These are phyloP conservation scores for Agrenia bidenticulata DNA, from an alignment of 2,888 invertebrate species.

Conservation along the genomic window DNA sequence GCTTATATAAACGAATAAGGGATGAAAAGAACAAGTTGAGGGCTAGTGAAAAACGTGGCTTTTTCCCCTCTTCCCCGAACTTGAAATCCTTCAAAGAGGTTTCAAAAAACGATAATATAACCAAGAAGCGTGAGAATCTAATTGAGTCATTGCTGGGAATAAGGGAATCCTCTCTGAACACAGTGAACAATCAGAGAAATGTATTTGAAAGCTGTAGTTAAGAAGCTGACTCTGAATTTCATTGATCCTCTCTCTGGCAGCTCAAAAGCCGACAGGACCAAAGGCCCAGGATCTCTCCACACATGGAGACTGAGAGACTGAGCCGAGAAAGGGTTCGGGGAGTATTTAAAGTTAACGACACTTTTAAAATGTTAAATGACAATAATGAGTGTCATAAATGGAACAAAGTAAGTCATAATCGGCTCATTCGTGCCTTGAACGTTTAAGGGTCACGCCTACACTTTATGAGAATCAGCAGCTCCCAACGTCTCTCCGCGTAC, in stretches of 20 bases:
- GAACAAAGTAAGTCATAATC: constrained; percentile 10
- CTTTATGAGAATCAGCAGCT: too few species aligned
- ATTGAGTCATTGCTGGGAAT: constrained; percentile 24
- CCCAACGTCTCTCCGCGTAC: too few species aligned
- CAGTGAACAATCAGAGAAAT: too few species aligned
- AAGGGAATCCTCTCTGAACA: too few species aligned
- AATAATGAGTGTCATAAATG: constrained; percentile 11
- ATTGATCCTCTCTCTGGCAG: too few species aligned
- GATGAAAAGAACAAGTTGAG: too few species aligned
- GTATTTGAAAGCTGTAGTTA: too few species aligned
- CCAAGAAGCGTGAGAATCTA: constrained; percentile 27
- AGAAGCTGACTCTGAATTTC: too few species aligned
- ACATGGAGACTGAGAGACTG: too few species aligned
- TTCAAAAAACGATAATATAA: constrained; percentile 4
- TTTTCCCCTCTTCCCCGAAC: not conserved
- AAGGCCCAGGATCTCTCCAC: too few species aligned
- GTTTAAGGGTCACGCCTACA: not conserved
- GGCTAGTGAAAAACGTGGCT: not conserved
- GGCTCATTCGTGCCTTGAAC: not conserved
- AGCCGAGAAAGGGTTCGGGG: not conserved
- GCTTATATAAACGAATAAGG: too few species aligned
- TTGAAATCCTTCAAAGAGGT: not conserved
- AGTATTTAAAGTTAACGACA: constrained; percentile 11
- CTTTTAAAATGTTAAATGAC: constrained; percentile 4
- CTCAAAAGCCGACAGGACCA: too few species aligned